phyloP scores from a whole-genome alignment of 2,113 vertebrate species.

The Apus apus region DNA sequence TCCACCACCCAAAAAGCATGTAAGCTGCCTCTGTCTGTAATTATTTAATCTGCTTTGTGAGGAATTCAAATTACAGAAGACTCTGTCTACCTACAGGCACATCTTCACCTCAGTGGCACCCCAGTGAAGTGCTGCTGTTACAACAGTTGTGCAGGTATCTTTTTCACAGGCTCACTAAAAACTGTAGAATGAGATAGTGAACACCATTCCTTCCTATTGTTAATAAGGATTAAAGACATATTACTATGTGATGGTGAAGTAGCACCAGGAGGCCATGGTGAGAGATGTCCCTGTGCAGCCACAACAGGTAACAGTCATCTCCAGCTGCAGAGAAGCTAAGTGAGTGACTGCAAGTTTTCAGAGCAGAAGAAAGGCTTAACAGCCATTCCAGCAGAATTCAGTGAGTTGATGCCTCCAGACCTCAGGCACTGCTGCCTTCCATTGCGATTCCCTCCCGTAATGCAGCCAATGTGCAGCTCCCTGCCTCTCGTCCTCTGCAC shows the following conservation, averaged over 20 bases:
- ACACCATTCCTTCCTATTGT: background rate
- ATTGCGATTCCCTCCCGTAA: background rate
- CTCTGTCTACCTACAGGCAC: background rate
- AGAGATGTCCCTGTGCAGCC: background rate
- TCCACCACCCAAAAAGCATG: background rate
- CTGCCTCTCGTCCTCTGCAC: background rate
- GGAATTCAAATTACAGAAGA: background rate
- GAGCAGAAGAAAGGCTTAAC: background rate
- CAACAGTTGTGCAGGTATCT: fast-evolving
- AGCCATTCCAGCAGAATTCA: background rate
- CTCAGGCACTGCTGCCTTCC: background rate
- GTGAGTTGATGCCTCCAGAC: background rate
- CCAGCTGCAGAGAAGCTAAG: background rate
- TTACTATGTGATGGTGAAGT: background rate
- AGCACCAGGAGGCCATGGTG: background rate
- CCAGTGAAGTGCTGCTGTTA: background rate
- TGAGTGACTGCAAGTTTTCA: background rate
- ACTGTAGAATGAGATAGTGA: background rate
- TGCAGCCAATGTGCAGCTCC: background rate
- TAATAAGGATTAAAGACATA: background rate
- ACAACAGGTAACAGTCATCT: background rate
- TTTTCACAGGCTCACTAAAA: background rate
- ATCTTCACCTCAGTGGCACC: background rate
- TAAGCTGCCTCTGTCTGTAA: background rate
- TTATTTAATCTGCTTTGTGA: background rate